Percentiles rank a stretch among this genome's conserved stretches.
These are phyloP conservation scores for Luperina nickerlii DNA, from an alignment of 2,888 invertebrate genomes.

Conservation along the genomic window DNA sequence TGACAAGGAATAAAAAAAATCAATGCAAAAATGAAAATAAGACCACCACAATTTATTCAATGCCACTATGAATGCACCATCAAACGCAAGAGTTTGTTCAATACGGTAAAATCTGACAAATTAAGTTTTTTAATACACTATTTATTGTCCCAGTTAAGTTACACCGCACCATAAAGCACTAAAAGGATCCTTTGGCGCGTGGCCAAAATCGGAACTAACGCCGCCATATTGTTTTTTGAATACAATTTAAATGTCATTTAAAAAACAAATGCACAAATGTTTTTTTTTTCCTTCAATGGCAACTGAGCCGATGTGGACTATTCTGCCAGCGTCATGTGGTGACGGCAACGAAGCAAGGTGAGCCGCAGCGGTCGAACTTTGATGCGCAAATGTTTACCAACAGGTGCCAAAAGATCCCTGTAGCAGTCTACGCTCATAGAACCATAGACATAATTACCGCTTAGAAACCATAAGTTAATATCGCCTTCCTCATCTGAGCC, in stretches of 20 bases:
- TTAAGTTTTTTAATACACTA: not conserved
- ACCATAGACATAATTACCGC: constrained; percentile 18
- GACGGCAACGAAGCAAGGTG: no score
- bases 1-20: not conserved
- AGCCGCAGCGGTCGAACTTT: no score
- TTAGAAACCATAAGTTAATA: constrained; percentile 20
- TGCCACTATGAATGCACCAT: not conserved
- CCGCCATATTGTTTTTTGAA: not conserved
- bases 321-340: no score
- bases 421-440: not conserved
- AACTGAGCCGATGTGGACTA: no score
- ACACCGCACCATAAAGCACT: not conserved
- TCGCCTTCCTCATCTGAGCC: constrained; percentile 20
- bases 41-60: not conserved
- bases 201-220: not conserved
- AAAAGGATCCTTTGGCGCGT: not conserved
- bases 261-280: no score
- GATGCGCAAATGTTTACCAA: no score
- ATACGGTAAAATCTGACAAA: not conserved
- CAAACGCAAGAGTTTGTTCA: not conserved
- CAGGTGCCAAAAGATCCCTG: not conserved
- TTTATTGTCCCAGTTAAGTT: not conserved
- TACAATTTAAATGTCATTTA: no score
- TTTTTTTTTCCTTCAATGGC: no score
- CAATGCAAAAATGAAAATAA: not conserved